Base-by-base conservation (phyloP, 30 jellyfish, hydroid and myxozoan species). In the Clytia hemisphaerica region DNA sequence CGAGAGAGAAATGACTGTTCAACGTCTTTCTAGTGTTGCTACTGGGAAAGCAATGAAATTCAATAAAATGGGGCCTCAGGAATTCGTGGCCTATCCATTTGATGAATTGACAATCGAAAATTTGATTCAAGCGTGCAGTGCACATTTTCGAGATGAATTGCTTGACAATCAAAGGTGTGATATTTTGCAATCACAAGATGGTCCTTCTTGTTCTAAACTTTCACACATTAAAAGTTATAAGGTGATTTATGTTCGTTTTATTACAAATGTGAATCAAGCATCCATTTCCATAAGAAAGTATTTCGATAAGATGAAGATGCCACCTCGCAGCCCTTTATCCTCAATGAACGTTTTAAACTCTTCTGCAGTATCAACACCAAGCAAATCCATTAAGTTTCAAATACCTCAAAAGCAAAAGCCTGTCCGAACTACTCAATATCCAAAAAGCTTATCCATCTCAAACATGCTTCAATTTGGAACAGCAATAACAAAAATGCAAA, bases 391-490 rank as follows among this genome's bases (percentile, higher is more conserved):
- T n/a, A n/a, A 59, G 53, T 28, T 50, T 50, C 25, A n/a, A 32
- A 32, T n/a, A 50, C 22, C 72, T 6, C 9, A 55, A 30, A 33
- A 4, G 32, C 32, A 18, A 60, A 33, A 51, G 27, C 27, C 73
- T 33, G 36, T 2, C 26, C 2, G 54, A 60, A 36, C 30, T 30
- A 25, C 10, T 25, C 16, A 51, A 6, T 63, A 22, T 27, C 76
- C 65, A 35, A 63, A 37, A 40, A 63, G 76, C 29, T 24, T 63
- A 40, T 63, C 65, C 3, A 40, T 63, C 18, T 24, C 48, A 37
- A 62, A 63, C n/a, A 63, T 63, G 76, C 18, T 63, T 29, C 27
- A 35, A 67, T 37, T 73, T 21, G 77, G 84, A 42, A 73, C 46
- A 42, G 46, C 72, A 59, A 73, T 33, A n/a, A 29, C 76, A 69